Evolutionary conservation across 2,888 invertebrate genomes (phyloP), one percentile per base, ranked within the genome.

Genomic region (Drosophila multiciliata): DNA sequence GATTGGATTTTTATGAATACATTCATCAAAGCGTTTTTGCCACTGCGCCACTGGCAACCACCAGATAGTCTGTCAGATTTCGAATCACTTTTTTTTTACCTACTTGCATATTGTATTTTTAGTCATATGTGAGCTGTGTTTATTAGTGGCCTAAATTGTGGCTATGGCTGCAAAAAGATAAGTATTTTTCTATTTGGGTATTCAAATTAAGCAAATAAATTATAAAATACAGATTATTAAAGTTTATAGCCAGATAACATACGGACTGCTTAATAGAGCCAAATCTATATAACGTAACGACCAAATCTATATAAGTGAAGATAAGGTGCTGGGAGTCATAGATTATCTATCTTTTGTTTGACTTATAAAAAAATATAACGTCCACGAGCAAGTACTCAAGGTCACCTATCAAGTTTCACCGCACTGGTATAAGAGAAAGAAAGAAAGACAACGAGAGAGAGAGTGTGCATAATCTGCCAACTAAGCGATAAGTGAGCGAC

Each of bases 1-100:
- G 87, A 87, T 87, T 87, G 87, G 89, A 87, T 87, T 87, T 87
- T 87, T 90, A 90, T 87, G 87, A 87, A 87, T 87, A 90, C 87
- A 87, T 90, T 87, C 87, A 87, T 90, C 90, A 90, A 87, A 88
- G 66, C 70, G 62, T 67, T 42, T 57, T 57, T 60, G 45, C 66
- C 68, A 53, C 53, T 60, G 71, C 50, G 32, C 53, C 74, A 55
- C 49, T 32, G 53, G 54, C 55, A 64, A 26, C 38, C 36, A 57
- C 60, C 20, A 38, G 55, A 55, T 38, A 38, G 38, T 36, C 49
- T 68, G 33, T 48, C 48, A 66, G 55, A 55, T 67, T 49, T 40
- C 67, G 33, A 33, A 35, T 40, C 49, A 26, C 38, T 20, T 26
- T 33, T 29, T 29, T 32, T 29, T 29, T 32, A 36, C 45, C 29